Evolutionary conservation across 2,888 invertebrate genomes (phyloP).

Genomic region (Pegoplata infirma): DNA sequence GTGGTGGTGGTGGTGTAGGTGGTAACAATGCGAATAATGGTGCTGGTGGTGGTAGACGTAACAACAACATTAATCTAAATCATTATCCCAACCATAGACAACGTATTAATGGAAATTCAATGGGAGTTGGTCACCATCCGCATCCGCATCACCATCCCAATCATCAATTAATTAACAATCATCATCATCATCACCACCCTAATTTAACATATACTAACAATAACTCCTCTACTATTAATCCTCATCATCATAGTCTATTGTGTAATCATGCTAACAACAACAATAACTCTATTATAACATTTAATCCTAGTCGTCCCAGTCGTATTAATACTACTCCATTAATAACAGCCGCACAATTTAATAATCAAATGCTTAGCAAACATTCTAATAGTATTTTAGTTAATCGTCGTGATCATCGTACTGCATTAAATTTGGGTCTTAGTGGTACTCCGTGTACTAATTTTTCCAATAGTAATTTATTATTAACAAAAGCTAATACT

Average conservation of each 20-base stretch:
- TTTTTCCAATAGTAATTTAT: constrained; percentile 61
- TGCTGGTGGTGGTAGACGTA: constrained; percentile 44
- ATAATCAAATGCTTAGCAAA: constrained; percentile 69
- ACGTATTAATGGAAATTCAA: constrained; percentile 46
- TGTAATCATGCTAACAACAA: constrained; percentile 52
- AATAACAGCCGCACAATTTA: constrained; percentile 71
- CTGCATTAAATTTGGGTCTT: constrained; percentile 60
- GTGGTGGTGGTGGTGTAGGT: constrained; percentile 18
- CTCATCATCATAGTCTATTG: constrained; percentile 39
- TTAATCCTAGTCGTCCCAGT: constrained; percentile 68
- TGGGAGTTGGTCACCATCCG: constrained; percentile 60
- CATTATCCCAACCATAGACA: constrained; percentile 51
- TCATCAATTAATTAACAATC: constrained; percentile 59
- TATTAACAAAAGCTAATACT: constrained; percentile 65
- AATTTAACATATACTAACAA: constrained; percentile 48
- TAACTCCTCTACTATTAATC: constrained; percentile 50
- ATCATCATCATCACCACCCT: constrained; percentile 53
- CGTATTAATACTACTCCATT: constrained; percentile 72
- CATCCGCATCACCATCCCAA: constrained; percentile 50
- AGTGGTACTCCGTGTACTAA: constrained; percentile 64
- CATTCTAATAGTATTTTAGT: constrained; percentile 67
- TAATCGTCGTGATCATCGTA: constrained; percentile 69
- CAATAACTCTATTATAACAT: constrained; percentile 67
- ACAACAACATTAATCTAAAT: constrained; percentile 31
- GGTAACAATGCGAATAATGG: constrained; percentile 27